Base-by-base conservation (phyloP, 2,113 vertebrate species). In the Tilapia sparmanii region DNA sequence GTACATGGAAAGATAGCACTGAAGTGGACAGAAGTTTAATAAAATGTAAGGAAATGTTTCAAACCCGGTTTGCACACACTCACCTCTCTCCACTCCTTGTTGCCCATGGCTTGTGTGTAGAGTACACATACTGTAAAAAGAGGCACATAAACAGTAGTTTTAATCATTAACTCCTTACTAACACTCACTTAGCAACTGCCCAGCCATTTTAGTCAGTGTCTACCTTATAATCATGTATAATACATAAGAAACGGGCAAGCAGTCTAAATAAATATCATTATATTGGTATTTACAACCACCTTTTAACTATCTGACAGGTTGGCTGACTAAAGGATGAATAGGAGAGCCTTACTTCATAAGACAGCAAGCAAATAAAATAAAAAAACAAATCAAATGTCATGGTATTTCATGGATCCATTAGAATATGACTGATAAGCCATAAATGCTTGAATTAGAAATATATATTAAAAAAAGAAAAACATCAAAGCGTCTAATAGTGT, bases 1-100 rank as follows among this genome's bases (percentile, higher is more conserved):
- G 9, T 76, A 47, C 24, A 11, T 29, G 24, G 40, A 76, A 0
- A 5, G 40, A 29, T 0, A 47, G 15, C 40, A 29, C 15, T 3
- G 68, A 73, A 1, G 13, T 45, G 22, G 22, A 45, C 22, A 45
- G 40, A 76, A 26, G 40, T 45, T 45, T 45, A 45, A 10, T 18
- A 45, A 11, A 45, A 73, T 45, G 40, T 0, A 26, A 26, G 2
- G 8, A 42, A 45, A 73, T 18, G 22, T 45, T 71, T 42, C 12
- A 35, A 68, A 68, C 6, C 19, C 0, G 0, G 63, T 68, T 68
- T 26, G 6, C 5, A 29, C 10, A 53, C 47, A 79, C 90, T 97
- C 96, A 99, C 98, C 98, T 99, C 99, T 97, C 98, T 97, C 99
- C 99, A 99, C 94, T 99, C 99, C 94, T 97, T 99, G 96, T 97